Evolutionary conservation across 2,888 invertebrate genomes (phyloP), one percentile per base, ranked within the genome.

Genomic region (Drosophila cognata): DNA sequence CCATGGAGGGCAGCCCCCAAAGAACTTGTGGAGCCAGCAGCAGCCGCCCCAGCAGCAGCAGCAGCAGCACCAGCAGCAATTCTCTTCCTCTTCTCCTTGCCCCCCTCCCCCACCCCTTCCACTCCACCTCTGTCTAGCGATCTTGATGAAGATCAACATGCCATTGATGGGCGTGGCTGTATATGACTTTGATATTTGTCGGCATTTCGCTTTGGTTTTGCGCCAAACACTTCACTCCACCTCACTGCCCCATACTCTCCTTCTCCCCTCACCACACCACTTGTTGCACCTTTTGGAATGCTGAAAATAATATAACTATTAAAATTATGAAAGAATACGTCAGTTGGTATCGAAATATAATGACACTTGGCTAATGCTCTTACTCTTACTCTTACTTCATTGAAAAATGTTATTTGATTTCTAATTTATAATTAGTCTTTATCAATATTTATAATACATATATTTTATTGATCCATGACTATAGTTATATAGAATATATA

Each of bases 131-230:
- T 25, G 59, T 41, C 28, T 38, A 59, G 65, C 72, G 90, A 86
- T 88, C 84, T 84, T 91, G 92, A 92, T 91, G 91, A 91, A 91
- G 92, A 91, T 92, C 90, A 90, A 85, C 87, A 83, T 88, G 79
- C 77, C 80, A 84, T 72, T 69, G 79, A 53, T 76, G 89, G 88
- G 91, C 87, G 87, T 90, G 89, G 87, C 71, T 69, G 89, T 74
- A 88, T 85, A 90, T 90, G 91, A 87, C 91, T 89, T 89, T 91
- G 87, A 91, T 91, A 80, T 84, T 89, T 89, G 87, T 87, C 90
- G 91, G 90, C 88, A 77, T 77, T 82, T 77, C 71, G 85, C 85
- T 74, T 81, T 82, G 59, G 69, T 57, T 70, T 67, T 31, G 61
- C 60, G 69, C 62, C 71, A 53, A 56, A 60, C 48, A 43, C 51